A percentile compares a stretch with the other conserved stretches of the same genome.
phyloP scores from a whole-genome alignment of 2,888 invertebrate species.

The Zygaena filipendulae region DNA sequence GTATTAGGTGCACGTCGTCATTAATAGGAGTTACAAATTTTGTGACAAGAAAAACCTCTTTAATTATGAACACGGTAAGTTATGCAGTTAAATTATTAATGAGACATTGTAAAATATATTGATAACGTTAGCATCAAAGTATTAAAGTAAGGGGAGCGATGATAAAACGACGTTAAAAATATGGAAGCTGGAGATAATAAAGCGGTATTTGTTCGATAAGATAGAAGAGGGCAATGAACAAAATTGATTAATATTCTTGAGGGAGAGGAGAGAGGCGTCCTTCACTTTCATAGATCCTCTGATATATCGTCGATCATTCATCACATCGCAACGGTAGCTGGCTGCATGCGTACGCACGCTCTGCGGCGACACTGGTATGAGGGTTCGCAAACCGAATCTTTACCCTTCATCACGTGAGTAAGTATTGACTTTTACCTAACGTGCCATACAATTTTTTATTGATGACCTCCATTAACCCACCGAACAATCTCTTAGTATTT shows the following conservation, averaged over 20 bases:
- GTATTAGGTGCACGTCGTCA: too few relatives aligned
- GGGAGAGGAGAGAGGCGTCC: slow-evolving; percentile 27
- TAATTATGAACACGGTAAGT: too few relatives aligned
- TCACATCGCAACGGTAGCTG: slow-evolving; percentile 27
- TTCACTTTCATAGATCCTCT: slow-evolving; percentile 25
- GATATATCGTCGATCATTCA: slow-evolving; percentile 39
- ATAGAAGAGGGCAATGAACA: slow-evolving; percentile 26
- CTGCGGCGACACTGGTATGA: slow-evolving; percentile 21
- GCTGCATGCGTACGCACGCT: slow-evolving; percentile 37
- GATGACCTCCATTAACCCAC: slow-evolving; percentile 14
- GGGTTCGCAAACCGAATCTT: slow-evolving; percentile 22
- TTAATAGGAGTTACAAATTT: too few relatives aligned
- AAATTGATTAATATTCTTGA: slow-evolving; percentile 40
- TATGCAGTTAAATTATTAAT: too few relatives aligned
- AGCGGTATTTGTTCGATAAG: too few relatives aligned
- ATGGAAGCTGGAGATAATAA: too few relatives aligned
- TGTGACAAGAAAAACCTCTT: too few relatives aligned
- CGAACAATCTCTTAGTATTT: not conserved
- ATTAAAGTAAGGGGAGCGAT: too few relatives aligned
- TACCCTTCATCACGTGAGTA: slow-evolving; percentile 15
- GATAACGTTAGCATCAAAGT: too few relatives aligned
- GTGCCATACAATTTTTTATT: slow-evolving; percentile 16
- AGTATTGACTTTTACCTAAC: slow-evolving; percentile 14
- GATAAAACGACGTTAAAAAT: too few relatives aligned
- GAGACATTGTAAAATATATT: too few relatives aligned